Percentiles rank a stretch among this genome's conserved stretches.
Conservation (phyloP, 2,888 invertebrate species). For the Pilophorus perplexus region DNA sequence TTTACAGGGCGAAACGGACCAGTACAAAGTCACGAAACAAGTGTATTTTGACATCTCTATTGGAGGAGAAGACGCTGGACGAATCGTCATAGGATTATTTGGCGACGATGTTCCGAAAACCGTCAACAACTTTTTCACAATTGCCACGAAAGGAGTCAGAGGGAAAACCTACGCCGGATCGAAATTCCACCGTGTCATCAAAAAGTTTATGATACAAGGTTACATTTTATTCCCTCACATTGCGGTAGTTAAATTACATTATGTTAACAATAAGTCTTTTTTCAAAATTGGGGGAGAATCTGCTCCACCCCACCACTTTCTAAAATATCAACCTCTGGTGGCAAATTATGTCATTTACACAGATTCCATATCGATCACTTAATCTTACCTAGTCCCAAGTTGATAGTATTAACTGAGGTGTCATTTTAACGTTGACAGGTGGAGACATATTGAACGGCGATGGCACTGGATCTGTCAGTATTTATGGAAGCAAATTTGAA, state of each 20-base stretch:
- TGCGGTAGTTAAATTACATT: too few species aligned
- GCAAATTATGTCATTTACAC: too few species aligned
- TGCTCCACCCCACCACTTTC: too few species aligned
- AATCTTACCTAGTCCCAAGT: too few species aligned
- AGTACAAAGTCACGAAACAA: conserved; percentile 68
- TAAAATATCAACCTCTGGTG: too few species aligned
- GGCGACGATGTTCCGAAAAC: conserved; percentile 93
- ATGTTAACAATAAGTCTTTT: too few species aligned
- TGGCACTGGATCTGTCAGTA: conserved; percentile 82
- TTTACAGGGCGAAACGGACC: conserved; percentile 56
- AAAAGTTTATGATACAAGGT: conserved; percentile 91
- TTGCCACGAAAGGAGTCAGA: conserved; percentile 66
- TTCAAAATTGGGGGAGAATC: too few species aligned
- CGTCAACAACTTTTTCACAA: conserved; percentile 74
- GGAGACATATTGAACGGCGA: conserved; percentile 76
- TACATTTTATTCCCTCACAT: background rate
- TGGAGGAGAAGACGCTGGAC: conserved; percentile 67
- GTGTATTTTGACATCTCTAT: conserved; percentile 84
- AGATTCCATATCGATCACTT: too few species aligned
- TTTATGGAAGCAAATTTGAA: conserved; percentile 87
- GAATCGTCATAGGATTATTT: conserved; percentile 83
- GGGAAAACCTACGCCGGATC: conserved; percentile 86
- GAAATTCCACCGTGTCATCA: conserved; percentile 84
- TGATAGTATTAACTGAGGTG: too few species aligned
- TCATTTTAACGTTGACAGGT: conserved; percentile 55